Conservation (phyloP, 1,140 invertebrate genomes). For the Aphis craccivora region DNA sequence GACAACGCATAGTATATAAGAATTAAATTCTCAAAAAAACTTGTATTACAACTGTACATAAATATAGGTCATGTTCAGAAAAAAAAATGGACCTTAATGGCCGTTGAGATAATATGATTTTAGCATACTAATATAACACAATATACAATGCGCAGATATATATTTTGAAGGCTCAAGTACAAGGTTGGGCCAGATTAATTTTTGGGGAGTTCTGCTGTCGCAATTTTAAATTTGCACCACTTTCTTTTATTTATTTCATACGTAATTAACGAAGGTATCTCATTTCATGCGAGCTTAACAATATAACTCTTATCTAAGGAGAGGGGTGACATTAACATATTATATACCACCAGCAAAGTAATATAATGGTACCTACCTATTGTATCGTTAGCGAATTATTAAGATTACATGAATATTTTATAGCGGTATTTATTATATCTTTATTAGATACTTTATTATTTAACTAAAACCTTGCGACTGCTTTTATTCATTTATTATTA, state of each 20-base stretch:
- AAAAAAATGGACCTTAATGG: constrained; percentile 31
- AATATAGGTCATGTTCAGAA: constrained; percentile 28
- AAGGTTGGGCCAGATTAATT: neutral
- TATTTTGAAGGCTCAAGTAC: constrained; percentile 29
- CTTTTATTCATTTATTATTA: neutral
- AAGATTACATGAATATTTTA: neutral
- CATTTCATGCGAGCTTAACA: neutral
- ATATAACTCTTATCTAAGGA: neutral
- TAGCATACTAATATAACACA: constrained; percentile 13
- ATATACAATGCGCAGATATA: neutral
- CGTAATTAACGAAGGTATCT: neutral
- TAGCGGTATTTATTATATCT: neutral
- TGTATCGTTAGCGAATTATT: neutral
- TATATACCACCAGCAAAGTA: neutral
- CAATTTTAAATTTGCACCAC: neutral
- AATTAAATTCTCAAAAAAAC: constrained; percentile 22
- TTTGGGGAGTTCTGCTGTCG: constrained; percentile 12
- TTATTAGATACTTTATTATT: neutral
- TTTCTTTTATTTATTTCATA: neutral
- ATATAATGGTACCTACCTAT: neutral
- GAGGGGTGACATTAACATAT: neutral
- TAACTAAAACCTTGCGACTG: neutral
- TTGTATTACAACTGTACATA: neutral
- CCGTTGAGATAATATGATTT: constrained; percentile 21
- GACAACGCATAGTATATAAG: neutral